Conservation (phyloP, 2,888 invertebrate species). For the Thereva unica region DNA sequence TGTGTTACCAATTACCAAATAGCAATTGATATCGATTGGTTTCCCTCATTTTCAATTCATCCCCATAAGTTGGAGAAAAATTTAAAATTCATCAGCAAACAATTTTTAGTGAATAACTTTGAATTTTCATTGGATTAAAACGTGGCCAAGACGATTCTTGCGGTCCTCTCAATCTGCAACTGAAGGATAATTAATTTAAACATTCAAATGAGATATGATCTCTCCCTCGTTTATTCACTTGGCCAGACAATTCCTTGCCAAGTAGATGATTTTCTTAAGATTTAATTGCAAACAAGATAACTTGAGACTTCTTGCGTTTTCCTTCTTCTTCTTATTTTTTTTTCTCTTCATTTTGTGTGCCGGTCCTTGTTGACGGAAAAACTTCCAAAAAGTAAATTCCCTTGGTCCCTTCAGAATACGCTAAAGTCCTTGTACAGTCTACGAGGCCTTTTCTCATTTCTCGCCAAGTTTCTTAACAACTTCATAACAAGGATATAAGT, state of each 20-base stretch:
- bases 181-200: constrained; percentile 37
- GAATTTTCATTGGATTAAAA: constrained; percentile 33
- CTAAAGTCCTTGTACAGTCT: too few relatives aligned
- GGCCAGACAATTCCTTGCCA: not conserved
- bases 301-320: constrained; percentile 15
- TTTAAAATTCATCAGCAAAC: constrained; percentile 33
- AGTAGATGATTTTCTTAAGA: not conserved
- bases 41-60: constrained; percentile 12
- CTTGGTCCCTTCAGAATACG: too few relatives aligned
- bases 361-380: too few relatives aligned
- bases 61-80: constrained; percentile 9
- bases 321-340: too few relatives aligned
- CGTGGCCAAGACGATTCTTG: constrained; percentile 16
- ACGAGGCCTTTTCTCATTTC: too few relatives aligned
- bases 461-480: too few relatives aligned
- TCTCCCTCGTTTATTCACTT: constrained; percentile 4
- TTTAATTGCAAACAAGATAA: constrained; percentile 27
- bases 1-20: too few relatives aligned
- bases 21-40: constrained; percentile 12
- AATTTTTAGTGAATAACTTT: constrained; percentile 32
- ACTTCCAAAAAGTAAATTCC: too few relatives aligned
- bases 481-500: too few relatives aligned
- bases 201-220: constrained; percentile 39
- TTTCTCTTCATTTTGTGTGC: too few relatives aligned
- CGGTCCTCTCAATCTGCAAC: constrained; percentile 19